Conservation (phyloP, 2,797 vertebrate genomes). For the Melanotaenia parkinsoni region DNA sequence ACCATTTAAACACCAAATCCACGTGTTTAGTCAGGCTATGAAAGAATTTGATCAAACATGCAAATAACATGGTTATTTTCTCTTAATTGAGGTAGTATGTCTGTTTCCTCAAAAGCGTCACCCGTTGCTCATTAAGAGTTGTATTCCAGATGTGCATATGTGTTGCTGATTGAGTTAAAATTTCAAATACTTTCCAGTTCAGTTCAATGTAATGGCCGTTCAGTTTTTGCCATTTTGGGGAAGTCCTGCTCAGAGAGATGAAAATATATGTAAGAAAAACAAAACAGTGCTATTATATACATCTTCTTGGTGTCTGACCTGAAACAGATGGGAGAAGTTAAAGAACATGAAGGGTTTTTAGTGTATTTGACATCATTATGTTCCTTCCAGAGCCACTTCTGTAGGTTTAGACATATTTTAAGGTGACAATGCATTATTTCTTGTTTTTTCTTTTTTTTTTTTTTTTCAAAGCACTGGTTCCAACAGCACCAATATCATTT, state of each 20-base stretch:
- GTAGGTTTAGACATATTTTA: constrained; percentile 5
- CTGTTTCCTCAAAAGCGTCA: constrained; percentile 27
- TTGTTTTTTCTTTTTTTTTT: neutral
- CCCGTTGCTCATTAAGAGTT: constrained; percentile 15
- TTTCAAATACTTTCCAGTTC: constrained; percentile 32
- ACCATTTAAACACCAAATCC: constrained; percentile 3
- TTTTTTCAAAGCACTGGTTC: constrained; percentile 8
- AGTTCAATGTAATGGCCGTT: constrained; percentile 22
- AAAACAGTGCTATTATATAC: neutral
- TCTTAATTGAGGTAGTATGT: constrained; percentile 24
- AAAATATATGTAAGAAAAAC: neutral
- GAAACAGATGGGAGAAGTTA: neutral
- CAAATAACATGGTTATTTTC: neutral
- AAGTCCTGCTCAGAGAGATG: constrained; percentile 3
- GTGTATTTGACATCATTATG: neutral
- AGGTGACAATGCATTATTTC: neutral
- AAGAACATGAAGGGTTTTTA: neutral
- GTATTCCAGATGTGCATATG: constrained; percentile 40
- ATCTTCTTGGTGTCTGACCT: neutral
- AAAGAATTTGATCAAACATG: constrained; percentile 15
- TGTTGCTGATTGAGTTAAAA: constrained; percentile 19
- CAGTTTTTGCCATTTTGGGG: constrained; percentile 16
- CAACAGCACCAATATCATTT: neutral
- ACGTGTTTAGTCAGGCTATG: neutral
- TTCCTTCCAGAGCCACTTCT: constrained; percentile 18